phyloP scores from a whole-genome alignment of 1,140 invertebrate genomes.

The Zeugodacus cucurbitae region DNA sequence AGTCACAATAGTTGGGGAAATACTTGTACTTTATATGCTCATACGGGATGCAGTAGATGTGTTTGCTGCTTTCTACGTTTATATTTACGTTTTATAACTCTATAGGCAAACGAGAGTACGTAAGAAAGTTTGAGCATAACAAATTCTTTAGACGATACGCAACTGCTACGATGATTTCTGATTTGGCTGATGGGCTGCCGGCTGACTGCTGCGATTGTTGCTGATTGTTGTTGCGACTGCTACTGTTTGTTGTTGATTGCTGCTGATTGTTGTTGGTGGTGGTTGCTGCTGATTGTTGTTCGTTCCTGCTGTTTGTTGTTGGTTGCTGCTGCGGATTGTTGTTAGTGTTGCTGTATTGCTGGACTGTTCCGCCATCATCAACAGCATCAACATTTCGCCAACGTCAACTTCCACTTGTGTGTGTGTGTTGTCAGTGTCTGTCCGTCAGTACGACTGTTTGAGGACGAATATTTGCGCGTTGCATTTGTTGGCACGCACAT shows the following conservation, averaged over 20 bases:
- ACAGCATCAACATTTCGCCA: neutral
- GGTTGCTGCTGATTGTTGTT: no score
- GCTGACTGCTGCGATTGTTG: no score
- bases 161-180: constrained; percentile 15
- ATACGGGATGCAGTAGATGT: constrained; percentile 27
- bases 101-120: neutral
- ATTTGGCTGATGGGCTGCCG: neutral
- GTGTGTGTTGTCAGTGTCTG: no score
- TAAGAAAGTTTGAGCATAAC: neutral
- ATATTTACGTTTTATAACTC: constrained; percentile 36
- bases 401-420: constrained; percentile 11
- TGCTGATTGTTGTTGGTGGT: no score
- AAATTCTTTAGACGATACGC: constrained; percentile 35
- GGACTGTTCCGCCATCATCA: neutral
- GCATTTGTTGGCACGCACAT: constrained; percentile 1
- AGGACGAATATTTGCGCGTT: constrained; percentile 32
- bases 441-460: constrained; percentile 7
- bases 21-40: constrained; percentile 18
- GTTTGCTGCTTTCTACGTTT: neutral
- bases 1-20: constrained; percentile 11
- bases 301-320: no score
- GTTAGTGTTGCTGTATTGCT: neutral
- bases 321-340: no score
- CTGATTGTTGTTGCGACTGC: neutral
- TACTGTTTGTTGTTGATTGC: no score